Evolutionary conservation across 1,140 invertebrate genomes (phyloP), one percentile per base, ranked within the genome.

Genomic region (Thalassaphorura encarpata): DNA sequence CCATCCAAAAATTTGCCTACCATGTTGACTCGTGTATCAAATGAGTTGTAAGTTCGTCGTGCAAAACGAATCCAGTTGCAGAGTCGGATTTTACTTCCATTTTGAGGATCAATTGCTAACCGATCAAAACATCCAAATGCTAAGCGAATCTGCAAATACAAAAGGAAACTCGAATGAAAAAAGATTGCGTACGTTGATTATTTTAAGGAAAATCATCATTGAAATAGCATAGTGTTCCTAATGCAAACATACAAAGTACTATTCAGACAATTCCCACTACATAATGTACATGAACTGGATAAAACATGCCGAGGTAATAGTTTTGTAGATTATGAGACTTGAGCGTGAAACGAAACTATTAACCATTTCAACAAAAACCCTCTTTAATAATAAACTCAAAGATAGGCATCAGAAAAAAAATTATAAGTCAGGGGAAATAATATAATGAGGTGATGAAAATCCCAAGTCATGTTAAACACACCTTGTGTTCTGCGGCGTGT

Each of bases 81-180:
- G 11, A 55, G 48, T 16, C 52, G 52, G 24, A 60, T 55, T 23
- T 40, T 18, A 16, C 41, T 58, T 8, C 50, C 48, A 0, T 54
- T 28, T 21, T 40, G 19, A 24, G 53, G 53, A 16, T 55, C 59
- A 16, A 47, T 26, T 5, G 39, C 48, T 2, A 51, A 24, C 19
- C 54, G 53, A 40, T 61, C 59, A 39, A 61, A 56, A 33, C 59
- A 61, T 3, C 59, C 59, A 43, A 61, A 61, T 1, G 53, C 47
- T 31, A 56, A 56, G 18, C 59, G 49, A 39, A 61, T 50, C 59
- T 61, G 58, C 16, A 49, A 13, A 48, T 24, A 21, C 16, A n/a
- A 52, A 27, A 56, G 21, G 16, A 24, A 39, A 40, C 11, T n/a
- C n/a, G 19, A 1, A n/a, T 52, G 31, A 19, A 51, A 33, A 33